Conservation (phyloP, 2,797 vertebrate species). For the Harpagifer antarcticus region DNA sequence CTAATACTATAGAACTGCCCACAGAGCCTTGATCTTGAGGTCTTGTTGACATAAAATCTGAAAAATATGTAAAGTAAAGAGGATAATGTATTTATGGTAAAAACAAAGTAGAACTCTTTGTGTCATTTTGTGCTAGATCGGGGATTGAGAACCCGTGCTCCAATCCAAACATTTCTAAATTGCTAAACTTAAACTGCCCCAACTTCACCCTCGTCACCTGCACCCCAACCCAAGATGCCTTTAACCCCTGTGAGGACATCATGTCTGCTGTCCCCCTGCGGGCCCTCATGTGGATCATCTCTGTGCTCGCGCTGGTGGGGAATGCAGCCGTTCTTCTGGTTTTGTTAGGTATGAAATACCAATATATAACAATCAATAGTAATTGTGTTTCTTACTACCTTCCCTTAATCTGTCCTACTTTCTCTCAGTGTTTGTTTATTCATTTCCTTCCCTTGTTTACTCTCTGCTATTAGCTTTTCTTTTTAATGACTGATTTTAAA, state of each 20-base stretch:
- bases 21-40: not conserved
- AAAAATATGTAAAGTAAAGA: not conserved
- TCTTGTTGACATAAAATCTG: not conserved
- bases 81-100: not conserved
- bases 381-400: not conserved
- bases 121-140: conserved; percentile 76
- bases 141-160: conserved; percentile 84
- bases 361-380: not conserved
- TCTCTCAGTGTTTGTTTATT: not conserved
- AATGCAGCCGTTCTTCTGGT: conserved; percentile 90
- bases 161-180: conserved; percentile 67
- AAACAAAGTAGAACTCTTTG: conserved; percentile 10
- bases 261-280: conserved; percentile 89
- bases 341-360: conserved; percentile 77
- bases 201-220: conserved; percentile 86
- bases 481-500: no score
- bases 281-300: conserved; percentile 95
- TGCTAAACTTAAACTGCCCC: conserved; percentile 86
- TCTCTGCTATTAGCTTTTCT: no score
- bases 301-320: conserved; percentile 90
- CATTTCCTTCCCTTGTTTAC: not conserved
- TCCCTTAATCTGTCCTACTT: not conserved
- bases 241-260: conserved; percentile 98
- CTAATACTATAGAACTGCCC: not conserved
- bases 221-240: conserved; percentile 89